Percentiles rank a stretch among this genome's conserved stretches.
phyloP scores from a whole-genome alignment of 2,797 vertebrate species.

The Molossus molossus region DNA sequence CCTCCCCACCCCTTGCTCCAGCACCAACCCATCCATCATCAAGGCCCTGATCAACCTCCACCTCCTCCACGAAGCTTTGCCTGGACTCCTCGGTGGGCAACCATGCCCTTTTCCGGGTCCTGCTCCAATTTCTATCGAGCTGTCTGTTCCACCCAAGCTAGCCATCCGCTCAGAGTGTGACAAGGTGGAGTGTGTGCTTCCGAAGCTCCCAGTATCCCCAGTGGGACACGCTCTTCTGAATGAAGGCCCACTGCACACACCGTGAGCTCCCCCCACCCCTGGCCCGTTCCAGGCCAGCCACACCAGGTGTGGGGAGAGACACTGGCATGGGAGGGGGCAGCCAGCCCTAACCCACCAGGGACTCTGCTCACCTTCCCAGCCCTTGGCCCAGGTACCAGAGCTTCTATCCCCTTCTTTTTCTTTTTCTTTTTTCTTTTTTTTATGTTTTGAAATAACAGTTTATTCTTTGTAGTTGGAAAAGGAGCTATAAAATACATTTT shows the following conservation, averaged over 20 bases:
- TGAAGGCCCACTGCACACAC: neutral
- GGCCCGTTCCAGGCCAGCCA: neutral
- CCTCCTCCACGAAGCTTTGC: conserved; percentile 54
- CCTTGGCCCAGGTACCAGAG: neutral
- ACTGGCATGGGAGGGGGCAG: neutral
- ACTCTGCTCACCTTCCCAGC: neutral
- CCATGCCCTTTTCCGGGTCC: rapidly evolving
- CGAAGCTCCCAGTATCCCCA: rapidly evolving
- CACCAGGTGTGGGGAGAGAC: neutral
- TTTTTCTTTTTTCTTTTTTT: neutral
- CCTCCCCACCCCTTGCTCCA: neutral
- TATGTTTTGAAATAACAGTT: conserved; percentile 61
- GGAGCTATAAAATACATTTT: conserved; percentile 40
- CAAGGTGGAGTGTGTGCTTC: neutral
- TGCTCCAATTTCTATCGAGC: rapidly evolving
- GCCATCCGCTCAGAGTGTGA: neutral
- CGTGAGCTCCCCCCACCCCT: neutral
- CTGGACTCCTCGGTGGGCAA: neutral
- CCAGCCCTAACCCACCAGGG: neutral
- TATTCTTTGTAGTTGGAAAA: conserved; percentile 69
- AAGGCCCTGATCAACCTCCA: neutral
- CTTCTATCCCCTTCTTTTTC: neutral
- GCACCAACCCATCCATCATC: neutral
- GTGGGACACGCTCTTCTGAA: rapidly evolving
- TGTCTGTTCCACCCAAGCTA: neutral